Percentiles rank a stretch among this genome's conserved stretches.
phyloP scores from a whole-genome alignment of 1,140 invertebrate species.

The Phymastichus coffea region DNA sequence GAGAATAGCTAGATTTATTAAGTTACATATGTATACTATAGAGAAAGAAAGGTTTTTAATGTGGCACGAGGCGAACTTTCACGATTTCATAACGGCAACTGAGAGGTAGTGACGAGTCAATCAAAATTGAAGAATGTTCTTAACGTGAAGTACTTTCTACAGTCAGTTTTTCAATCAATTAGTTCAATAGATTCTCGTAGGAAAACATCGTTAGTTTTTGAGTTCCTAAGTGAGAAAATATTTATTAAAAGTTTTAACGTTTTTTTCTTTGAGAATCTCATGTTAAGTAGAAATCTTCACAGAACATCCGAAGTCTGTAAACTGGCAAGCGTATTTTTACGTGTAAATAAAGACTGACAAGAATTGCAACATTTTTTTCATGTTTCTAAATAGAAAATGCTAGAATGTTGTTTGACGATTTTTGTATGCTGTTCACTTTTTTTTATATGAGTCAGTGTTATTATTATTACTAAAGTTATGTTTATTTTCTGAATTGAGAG shows the following conservation, averaged over 20 bases:
- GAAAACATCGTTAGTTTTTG: neutral
- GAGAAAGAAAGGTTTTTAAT: constrained; percentile 1
- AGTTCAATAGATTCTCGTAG: neutral
- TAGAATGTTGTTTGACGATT: constrained; percentile 2
- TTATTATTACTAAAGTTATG: neutral
- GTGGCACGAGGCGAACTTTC: neutral
- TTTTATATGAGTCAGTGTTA: constrained; percentile 9
- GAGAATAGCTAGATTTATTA: constrained; percentile 17
- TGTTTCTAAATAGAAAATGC: neutral
- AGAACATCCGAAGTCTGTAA: neutral
- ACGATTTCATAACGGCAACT: neutral
- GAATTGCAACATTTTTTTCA: constrained; percentile 9
- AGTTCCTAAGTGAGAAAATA: constrained; percentile 15
- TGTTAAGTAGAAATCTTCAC: neutral
- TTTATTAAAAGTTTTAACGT: neutral
- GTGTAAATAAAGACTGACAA: constrained; percentile 14
- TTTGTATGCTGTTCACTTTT: neutral
- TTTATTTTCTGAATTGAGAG: neutral
- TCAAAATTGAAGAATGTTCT: neutral
- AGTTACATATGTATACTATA: no score
- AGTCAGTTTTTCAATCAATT: neutral
- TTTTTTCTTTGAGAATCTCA: constrained; percentile 3
- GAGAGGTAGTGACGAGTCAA: no score
- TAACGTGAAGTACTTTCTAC: neutral
- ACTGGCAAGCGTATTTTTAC: neutral